phyloP scores from a whole-genome alignment of 2,888 invertebrate genomes.

The Drosophila mulleri region DNA sequence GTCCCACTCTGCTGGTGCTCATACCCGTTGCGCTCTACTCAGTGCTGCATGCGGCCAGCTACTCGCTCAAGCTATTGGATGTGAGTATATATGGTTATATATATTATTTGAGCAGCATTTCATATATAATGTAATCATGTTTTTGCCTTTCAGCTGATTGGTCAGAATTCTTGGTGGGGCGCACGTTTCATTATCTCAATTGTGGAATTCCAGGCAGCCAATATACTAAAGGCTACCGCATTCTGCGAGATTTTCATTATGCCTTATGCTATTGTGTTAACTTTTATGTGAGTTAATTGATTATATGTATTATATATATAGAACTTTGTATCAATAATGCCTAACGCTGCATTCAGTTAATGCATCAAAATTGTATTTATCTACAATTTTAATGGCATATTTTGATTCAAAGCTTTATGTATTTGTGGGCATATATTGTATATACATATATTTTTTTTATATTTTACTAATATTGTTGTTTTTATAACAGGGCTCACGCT shows the following conservation, averaged over 20 bases:
- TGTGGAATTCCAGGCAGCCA: slow-evolving; percentile 95
- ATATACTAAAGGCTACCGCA: slow-evolving; percentile 95
- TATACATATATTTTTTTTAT: background rate
- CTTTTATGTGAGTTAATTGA: slow-evolving; percentile 91
- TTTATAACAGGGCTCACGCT: slow-evolving; percentile 91
- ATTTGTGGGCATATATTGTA: too few relatives aligned
- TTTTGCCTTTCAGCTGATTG: slow-evolving; percentile 89
- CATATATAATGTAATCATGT: slow-evolving; percentile 2
- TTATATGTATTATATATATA: background rate
- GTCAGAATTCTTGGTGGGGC: slow-evolving; percentile 96
- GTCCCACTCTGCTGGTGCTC: slow-evolving; percentile 95
- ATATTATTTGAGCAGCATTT: background rate
- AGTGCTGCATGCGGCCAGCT: slow-evolving; percentile 95
- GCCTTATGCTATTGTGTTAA: slow-evolving; percentile 92
- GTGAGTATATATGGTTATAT: slow-evolving; percentile 88
- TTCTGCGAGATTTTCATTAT: slow-evolving; percentile 97
- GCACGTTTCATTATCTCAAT: slow-evolving; percentile 93
- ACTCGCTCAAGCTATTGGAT: slow-evolving; percentile 94
- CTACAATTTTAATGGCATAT: background rate
- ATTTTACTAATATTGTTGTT: background rate
- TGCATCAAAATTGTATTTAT: background rate
- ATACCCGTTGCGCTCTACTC: slow-evolving; percentile 97
- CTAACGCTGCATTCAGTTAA: background rate
- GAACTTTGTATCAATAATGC: background rate
- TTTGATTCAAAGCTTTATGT: background rate